Base-by-base conservation (phyloP, 2,888 invertebrate genomes). In the Orchestes rusci region DNA sequence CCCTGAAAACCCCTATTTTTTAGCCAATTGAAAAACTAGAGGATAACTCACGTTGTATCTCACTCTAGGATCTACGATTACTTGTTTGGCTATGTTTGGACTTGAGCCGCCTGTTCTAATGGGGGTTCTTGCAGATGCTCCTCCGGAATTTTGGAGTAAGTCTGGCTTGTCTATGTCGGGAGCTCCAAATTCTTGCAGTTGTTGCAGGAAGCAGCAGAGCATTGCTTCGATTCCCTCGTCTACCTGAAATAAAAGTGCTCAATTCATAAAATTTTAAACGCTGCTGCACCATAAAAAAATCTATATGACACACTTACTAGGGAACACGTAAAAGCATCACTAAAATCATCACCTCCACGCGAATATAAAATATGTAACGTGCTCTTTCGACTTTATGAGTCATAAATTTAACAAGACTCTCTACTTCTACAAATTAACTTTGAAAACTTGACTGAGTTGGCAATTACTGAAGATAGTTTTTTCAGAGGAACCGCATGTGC, bases 131-230 rank as follows among this genome's bases (percentile, higher is more conserved):
- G 75, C 69, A 0, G 81, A 82, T 12, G 78, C 79, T 3, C 43
- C 48, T 32, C 52, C 53, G 13, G 84, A 84, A 3, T 82, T 83
- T 67, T 87, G 85, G 18, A 90, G 74, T 39, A 89, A 70, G 68
- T 91, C 91, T 1, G 90, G 88, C 57, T 85, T 86, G 58, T 89
- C 89, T 33, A 83, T 80, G 68, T 86, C 85, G 1, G 87, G 84
- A 0, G 84, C 85, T 12, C 86, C 85, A 57, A 86, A 84, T 64
- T 87, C 87, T 65, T 87, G 87, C 49, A 88, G 70, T 62, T 85
- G 86, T 63, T 87, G 86, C 50, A 88, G 68, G 85, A 86, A 87
- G 63, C 87, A 87, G 59, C 86, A 84, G 13, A 88, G 73, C 86
- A 88, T 86, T 43, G 84, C 82, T 66, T 88, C 88, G 67, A 88